Evolutionary conservation across 2,113 vertebrate species (phyloP).

Genomic region (Piprites chloris): DNA sequence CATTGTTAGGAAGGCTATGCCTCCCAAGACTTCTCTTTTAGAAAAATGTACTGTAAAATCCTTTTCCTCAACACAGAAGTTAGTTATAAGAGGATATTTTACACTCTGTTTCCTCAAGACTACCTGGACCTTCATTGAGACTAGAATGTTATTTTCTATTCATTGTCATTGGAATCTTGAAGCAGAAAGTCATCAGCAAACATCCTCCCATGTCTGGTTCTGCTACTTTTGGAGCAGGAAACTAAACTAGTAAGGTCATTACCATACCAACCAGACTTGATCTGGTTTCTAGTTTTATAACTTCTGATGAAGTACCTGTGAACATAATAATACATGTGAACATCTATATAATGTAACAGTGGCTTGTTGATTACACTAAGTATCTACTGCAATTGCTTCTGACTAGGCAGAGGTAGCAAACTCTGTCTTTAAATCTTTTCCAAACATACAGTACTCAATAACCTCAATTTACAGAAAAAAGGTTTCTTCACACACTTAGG

Average conservation of each 20-base stretch:
- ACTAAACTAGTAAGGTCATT: not conserved
- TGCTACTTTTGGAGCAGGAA: not conserved
- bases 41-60: not conserved
- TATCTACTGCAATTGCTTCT: not conserved
- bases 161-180: not conserved
- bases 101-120: not conserved
- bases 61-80: not conserved
- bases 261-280: not conserved
- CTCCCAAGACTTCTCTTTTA: not conserved
- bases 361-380: constrained; percentile 9
- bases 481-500: constrained; percentile 17
- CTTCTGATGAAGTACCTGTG: not conserved
- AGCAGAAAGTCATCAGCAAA: not conserved
- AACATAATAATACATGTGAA: not conserved
- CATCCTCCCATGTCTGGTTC: not conserved
- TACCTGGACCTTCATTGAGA: not conserved
- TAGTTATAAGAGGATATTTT: not conserved
- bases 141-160: not conserved
- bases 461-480: not conserved
- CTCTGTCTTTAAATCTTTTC: constrained; percentile 5
- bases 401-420: not conserved
- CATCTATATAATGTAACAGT: not conserved
- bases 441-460: constrained; percentile 6
- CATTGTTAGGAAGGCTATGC: not conserved
- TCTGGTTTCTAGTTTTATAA: not conserved